Conservation (phyloP, 2,888 invertebrate genomes). For the Latheticus oryzae region DNA sequence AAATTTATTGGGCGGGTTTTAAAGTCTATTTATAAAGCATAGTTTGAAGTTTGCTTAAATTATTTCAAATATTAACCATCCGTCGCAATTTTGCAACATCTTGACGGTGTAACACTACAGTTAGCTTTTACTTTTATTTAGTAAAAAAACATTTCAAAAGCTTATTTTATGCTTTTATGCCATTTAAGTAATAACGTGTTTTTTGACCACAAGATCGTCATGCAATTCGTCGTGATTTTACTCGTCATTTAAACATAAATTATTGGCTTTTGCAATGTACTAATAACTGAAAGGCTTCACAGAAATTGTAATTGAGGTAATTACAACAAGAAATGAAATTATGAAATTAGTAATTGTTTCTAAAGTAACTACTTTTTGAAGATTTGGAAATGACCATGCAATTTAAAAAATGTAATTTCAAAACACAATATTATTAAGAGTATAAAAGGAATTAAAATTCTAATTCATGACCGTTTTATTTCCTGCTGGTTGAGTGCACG, state of each 20-base stretch:
- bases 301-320: no score
- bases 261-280: constrained; percentile 25
- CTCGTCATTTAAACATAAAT: constrained; percentile 30
- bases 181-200: constrained; percentile 17
- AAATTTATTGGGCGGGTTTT: constrained; percentile 12
- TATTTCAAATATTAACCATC: no score
- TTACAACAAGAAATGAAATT: constrained; percentile 5
- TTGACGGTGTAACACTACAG: constrained; percentile 2
- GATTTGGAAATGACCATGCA: no score
- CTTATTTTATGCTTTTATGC: no score
- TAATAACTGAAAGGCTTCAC: constrained; percentile 1
- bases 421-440: background rate
- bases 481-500: no score
- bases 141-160: no score
- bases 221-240: constrained; percentile 27
- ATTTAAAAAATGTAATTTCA: constrained; percentile 3
- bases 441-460: no score
- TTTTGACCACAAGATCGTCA: no score
- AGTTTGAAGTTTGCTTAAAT: no score
- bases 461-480: no score
- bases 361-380: no score
- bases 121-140: background rate
- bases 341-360: constrained; percentile 1
- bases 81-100: no score
- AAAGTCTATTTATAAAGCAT: constrained; percentile 3